These are phyloP conservation scores for Cherax destructor DNA, from an alignment of 1,140 invertebrate genomes.

Conservation along the genomic window DNA sequence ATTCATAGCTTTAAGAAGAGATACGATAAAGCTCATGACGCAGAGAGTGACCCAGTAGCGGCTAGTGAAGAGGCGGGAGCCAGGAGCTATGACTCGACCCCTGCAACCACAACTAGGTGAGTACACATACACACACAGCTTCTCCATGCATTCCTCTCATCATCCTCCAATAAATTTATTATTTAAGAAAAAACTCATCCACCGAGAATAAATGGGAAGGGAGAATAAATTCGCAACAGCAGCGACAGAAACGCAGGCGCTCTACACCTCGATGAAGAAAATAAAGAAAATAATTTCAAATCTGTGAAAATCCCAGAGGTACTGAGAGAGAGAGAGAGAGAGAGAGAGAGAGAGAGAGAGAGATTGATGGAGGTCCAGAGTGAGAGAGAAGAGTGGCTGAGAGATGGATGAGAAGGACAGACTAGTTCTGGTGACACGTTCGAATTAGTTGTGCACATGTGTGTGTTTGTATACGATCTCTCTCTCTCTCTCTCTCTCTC, in stretches of 20 bases:
- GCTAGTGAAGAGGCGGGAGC: no score
- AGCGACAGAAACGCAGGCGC: not conserved
- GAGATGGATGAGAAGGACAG: not conserved
- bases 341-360: not conserved
- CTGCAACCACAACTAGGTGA: no score
- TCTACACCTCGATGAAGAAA: not conserved
- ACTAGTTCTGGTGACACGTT: not conserved
- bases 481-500: no score
- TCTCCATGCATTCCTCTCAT: not conserved
- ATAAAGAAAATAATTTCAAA: not conserved
- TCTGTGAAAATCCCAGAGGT: not conserved
- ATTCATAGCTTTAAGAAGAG: no score
- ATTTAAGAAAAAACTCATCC: not conserved
- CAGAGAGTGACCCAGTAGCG: no score
- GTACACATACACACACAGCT: constrained; percentile 9
- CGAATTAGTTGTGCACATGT: no score
- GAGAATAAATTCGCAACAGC: not conserved
- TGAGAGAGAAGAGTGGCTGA: not conserved
- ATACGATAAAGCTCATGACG: no score
- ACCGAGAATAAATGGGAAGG: not conserved
- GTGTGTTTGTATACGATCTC: no score
- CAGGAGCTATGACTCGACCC: no score
- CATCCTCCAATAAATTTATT: not conserved
- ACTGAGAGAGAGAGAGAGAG: not conserved
- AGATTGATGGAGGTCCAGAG: not conserved